A percentile compares a stretch with the other conserved stretches of the same genome.
Conservation (phyloP, 2,888 invertebrate genomes). For the Caenorhabditis panamensis region DNA sequence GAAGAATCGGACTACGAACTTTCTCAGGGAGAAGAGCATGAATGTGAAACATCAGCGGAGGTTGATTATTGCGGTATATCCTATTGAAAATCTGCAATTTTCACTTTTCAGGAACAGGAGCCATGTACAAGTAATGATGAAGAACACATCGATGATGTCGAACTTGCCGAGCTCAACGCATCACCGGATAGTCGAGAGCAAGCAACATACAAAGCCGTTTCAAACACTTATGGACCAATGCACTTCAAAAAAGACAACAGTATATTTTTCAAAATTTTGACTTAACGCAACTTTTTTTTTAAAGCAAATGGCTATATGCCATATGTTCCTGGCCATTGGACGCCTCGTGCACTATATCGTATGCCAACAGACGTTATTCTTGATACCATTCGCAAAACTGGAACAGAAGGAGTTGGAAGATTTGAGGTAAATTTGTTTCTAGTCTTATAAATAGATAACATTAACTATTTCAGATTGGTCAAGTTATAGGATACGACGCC, state of each 20-base stretch:
- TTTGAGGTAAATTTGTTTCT: slow-evolving; percentile 6
- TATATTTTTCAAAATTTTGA: too few relatives aligned
- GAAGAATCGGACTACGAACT: slow-evolving; percentile 18
- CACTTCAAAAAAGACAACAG: slow-evolving; percentile 52
- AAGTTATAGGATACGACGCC: slow-evolving; percentile 71
- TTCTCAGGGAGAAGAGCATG: slow-evolving; percentile 11
- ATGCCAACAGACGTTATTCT: slow-evolving; percentile 64
- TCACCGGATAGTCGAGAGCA: neutral
- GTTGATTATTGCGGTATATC: neutral
- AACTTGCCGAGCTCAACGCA: neutral
- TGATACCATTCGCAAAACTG: slow-evolving; percentile 49
- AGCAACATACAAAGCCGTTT: neutral
- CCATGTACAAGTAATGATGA: slow-evolving; percentile 12
- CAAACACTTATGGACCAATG: slow-evolving; percentile 4
- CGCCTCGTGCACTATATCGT: slow-evolving; percentile 55
- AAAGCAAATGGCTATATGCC: slow-evolving; percentile 59
- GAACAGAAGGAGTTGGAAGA: slow-evolving; percentile 60
- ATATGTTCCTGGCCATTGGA: slow-evolving; percentile 61
- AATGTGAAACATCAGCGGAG: neutral
- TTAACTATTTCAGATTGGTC: slow-evolving; percentile 71
- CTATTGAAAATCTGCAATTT: neutral
- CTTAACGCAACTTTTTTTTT: neutral
- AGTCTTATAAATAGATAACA: too few relatives aligned
- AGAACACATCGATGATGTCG: neutral
- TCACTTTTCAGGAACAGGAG: neutral